Conservation (phyloP, 2,888 invertebrate species). For the Rhagonycha fulva region DNA sequence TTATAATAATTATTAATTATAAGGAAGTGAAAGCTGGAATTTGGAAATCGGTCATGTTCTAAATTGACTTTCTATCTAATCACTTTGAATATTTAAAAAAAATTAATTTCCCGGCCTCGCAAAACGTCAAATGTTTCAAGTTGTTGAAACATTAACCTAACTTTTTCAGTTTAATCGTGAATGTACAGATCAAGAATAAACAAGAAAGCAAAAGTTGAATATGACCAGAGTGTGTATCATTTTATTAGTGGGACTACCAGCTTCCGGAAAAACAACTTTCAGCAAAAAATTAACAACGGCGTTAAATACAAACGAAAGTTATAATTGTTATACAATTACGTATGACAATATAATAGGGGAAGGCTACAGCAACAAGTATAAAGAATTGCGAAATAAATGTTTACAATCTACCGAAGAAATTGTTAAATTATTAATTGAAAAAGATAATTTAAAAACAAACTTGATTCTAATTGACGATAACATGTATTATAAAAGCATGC, state of each 20-base stretch:
- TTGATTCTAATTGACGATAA: conserved; percentile 32
- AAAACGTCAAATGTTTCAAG: background rate
- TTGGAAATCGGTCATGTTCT: background rate
- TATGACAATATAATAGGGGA: conserved; percentile 24
- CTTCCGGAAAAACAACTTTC: conserved; percentile 33
- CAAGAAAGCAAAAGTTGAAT: background rate
- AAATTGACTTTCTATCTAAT: background rate
- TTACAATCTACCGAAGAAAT: conserved; percentile 16
- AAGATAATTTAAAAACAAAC: background rate
- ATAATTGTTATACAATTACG: conserved; percentile 9
- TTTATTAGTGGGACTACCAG: conserved; percentile 30
- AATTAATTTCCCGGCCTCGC: background rate
- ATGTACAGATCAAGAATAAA: background rate
- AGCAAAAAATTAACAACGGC: conserved; percentile 11
- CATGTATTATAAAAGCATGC: conserved; percentile 35
- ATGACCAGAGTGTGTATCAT: conserved; percentile 22
- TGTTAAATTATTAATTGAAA: background rate
- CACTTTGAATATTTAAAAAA: too few relatives aligned
- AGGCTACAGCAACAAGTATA: conserved; percentile 8
- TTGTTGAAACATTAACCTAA: background rate
- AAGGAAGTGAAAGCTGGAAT: background rate
- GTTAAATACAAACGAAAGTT: conserved; percentile 1
- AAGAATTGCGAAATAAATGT: conserved; percentile 15
- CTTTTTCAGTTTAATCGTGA: background rate
- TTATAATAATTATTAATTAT: too few relatives aligned